Base-by-base conservation (phyloP, 2,888 invertebrate genomes). In the Mimumesa dahlbomi region DNA sequence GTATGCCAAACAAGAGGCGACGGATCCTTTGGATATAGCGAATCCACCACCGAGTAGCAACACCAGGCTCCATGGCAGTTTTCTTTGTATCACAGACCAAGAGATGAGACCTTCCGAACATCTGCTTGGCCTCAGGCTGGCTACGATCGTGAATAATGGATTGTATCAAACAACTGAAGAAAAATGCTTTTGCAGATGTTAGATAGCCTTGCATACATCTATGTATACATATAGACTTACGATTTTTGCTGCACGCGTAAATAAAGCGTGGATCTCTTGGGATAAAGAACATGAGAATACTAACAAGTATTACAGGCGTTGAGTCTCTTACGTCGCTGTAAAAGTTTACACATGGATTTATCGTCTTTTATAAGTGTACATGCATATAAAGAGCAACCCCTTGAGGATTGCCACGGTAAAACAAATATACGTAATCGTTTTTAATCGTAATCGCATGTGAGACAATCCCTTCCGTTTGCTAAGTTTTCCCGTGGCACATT, bases 11-110 rank as follows among this genome's bases (percentile, higher is more conserved):
- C 91, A 90, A 1, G 92, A 92, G 46, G 84, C 90, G 76, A 90
- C 87, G 71, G 90, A 90, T 5, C 90, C 93, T 54, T 90, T 90
- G 0, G 93, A 92, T 76, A 93, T 87, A 0, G 93, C 92, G 77
- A 92, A 92, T 1, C 93, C 93, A 34, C 93, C 92, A n/a, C 92
- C 91, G 48, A 92, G 86, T 1, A 93, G 85, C n/a, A 92, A 87
- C 63, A 92, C 86, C 9, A 92, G 86, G n/a, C 91, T 91, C 93
- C 93, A 93, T 0, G 92, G 91, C 80, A 93, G 88, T 72, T 91
- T 91, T 2, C 85, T 84, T 45, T 91, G 90, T 0, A 91, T 87
- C 2, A 87, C 85, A 9, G 89, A 88, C 92, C 93, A 93, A 18
- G 90, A 90, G 2, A 92, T 81, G 40, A 92, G 77, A 1, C 90